Conservation (phyloP, 2,797 vertebrate species). For the Chelidonichthys spinosus region DNA sequence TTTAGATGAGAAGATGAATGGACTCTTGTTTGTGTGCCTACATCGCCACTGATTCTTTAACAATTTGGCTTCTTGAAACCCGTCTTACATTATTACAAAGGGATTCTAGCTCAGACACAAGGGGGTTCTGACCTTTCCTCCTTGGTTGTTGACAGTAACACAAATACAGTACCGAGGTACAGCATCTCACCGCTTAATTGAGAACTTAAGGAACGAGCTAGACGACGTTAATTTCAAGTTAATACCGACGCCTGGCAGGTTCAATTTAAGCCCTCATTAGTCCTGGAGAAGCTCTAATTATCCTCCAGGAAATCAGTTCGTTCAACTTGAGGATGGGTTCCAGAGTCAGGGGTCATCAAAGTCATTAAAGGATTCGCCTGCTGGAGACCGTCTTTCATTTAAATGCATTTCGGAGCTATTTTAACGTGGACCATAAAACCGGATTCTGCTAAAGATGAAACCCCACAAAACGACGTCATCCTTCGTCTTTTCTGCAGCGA, state of each 20-base stretch:
- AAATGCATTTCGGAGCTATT: background rate
- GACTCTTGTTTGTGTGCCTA: too few relatives aligned
- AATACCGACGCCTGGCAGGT: too few relatives aligned
- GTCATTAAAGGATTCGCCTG: background rate
- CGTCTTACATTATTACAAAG: too few relatives aligned
- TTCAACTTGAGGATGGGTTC: background rate
- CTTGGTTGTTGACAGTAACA: too few relatives aligned
- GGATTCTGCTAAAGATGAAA: background rate
- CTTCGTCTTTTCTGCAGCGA: background rate
- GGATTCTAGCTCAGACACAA: too few relatives aligned
- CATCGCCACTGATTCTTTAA: too few relatives aligned
- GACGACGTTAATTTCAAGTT: background rate
- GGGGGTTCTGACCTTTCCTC: too few relatives aligned
- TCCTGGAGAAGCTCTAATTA: background rate
- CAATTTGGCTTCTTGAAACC: too few relatives aligned
- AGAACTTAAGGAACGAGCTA: background rate
- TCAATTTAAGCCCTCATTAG: background rate
- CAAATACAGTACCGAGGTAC: background rate
- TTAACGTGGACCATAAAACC: background rate
- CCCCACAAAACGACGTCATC: background rate
- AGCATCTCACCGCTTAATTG: background rate
- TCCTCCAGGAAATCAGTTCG: background rate
- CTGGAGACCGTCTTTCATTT: background rate
- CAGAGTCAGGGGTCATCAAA: background rate
- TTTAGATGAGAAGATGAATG: too few relatives aligned